Conservation (phyloP, 2,113 vertebrate species). For the Megatriorchis doriae region DNA sequence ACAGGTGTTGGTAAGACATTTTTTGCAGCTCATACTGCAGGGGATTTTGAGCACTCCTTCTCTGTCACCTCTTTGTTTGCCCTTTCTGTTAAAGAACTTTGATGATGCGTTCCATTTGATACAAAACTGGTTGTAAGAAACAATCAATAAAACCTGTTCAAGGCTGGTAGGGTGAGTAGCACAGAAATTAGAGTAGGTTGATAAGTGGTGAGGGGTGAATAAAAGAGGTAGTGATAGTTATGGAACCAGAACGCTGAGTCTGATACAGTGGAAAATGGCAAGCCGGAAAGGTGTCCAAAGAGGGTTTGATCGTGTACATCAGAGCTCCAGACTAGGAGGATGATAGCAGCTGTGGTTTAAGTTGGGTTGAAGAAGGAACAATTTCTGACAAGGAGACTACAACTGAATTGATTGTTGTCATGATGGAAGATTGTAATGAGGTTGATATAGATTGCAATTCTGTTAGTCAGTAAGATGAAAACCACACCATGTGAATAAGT, state of each 20-base stretch:
- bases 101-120: neutral
- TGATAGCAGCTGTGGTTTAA: neutral
- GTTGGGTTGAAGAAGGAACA: neutral
- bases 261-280: neutral
- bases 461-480: neutral
- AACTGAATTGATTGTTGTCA: neutral
- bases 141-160: neutral
- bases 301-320: neutral
- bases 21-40: neutral
- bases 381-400: neutral
- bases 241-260: neutral
- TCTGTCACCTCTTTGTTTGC: neutral
- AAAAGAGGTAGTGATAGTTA: neutral
- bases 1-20: neutral
- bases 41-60: neutral
- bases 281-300: neutral
- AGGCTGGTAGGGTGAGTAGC: neutral
- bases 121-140: neutral
- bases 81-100: neutral
- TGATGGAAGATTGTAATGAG: neutral
- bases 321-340: neutral
- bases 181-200: neutral
- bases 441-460: neutral
- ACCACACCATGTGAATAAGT: neutral
- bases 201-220: neutral